Evolutionary conservation across 2,797 vertebrate species (phyloP).

Genomic region (Spea hammondii): DNA sequence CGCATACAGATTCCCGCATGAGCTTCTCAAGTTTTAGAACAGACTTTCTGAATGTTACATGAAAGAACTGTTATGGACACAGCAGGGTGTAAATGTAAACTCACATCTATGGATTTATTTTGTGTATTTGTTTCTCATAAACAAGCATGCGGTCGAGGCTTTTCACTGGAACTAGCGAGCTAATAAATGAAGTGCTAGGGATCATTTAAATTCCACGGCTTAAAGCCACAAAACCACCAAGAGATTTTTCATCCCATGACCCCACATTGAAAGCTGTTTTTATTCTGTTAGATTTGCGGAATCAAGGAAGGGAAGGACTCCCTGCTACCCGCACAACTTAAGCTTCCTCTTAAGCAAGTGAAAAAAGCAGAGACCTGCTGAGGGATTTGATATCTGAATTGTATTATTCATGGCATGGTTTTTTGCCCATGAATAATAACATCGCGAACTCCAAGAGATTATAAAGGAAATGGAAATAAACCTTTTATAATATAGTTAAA

Average conservation of each 20-base stretch:
- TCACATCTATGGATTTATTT: background rate
- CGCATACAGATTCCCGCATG: no score
- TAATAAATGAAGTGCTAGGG: background rate
- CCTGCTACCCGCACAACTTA: conserved; percentile 6
- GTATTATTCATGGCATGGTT: conserved; percentile 22
- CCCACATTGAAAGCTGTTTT: conserved; percentile 10
- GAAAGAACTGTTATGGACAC: background rate
- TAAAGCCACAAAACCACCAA: background rate
- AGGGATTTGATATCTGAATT: conserved; percentile 9
- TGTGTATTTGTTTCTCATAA: no score
- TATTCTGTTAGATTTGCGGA: conserved; percentile 15
- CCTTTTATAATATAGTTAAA: background rate
- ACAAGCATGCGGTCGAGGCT: no score
- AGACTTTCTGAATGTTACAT: background rate
- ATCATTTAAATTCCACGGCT: background rate
- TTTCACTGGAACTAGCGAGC: no score
- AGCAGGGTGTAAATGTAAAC: background rate
- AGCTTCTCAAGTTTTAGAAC: no score
- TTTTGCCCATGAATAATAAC: conserved; percentile 22
- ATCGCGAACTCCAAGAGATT: conserved; percentile 20
- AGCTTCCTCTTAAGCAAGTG: conserved; percentile 2
- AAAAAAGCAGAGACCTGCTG: background rate
- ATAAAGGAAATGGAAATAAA: background rate
- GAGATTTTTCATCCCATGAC: background rate
- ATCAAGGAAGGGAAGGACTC: conserved; percentile 8